Percentiles rank a stretch among this genome's conserved stretches.
Evolutionary conservation across 2,888 invertebrate species (phyloP).

Genomic region (Chalcis sispes): DNA sequence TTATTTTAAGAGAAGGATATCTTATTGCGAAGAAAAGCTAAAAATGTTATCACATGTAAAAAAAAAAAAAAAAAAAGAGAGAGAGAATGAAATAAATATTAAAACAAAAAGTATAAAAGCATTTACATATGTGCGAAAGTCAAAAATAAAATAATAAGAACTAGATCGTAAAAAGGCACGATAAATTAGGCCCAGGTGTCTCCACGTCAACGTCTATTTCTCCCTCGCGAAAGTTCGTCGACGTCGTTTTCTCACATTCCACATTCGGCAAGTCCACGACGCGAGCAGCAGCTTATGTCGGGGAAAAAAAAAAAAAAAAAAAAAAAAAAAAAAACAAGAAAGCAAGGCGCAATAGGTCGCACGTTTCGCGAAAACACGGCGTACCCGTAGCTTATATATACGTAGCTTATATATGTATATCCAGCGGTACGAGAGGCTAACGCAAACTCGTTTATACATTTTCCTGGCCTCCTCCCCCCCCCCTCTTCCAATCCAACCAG

Average conservation of each 20-base stretch:
- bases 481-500: too few species aligned
- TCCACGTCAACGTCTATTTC: background rate
- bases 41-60: background rate
- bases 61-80: background rate
- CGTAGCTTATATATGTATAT: background rate
- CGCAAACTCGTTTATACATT: conserved; percentile 42
- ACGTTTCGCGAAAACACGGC: conserved; percentile 28
- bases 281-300: conserved; percentile 4
- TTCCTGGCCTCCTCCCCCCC: background rate
- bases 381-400: conserved; percentile 33
- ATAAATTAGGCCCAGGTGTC: conserved; percentile 39
- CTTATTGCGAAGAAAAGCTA: too few species aligned
- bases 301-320: too few species aligned
- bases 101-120: too few species aligned
- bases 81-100: background rate
- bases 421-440: background rate
- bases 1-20: too few species aligned
- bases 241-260: conserved; percentile 5
- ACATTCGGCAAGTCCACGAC: conserved; percentile 22
- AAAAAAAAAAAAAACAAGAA: too few species aligned
- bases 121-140: background rate
- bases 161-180: conserved; percentile 8
- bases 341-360: background rate
- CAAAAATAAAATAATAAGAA: conserved; percentile 1
- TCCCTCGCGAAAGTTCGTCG: too few species aligned